Evolutionary conservation across 2,113 vertebrate genomes (phyloP).

Genomic region (Ancistrus triradiatus): DNA sequence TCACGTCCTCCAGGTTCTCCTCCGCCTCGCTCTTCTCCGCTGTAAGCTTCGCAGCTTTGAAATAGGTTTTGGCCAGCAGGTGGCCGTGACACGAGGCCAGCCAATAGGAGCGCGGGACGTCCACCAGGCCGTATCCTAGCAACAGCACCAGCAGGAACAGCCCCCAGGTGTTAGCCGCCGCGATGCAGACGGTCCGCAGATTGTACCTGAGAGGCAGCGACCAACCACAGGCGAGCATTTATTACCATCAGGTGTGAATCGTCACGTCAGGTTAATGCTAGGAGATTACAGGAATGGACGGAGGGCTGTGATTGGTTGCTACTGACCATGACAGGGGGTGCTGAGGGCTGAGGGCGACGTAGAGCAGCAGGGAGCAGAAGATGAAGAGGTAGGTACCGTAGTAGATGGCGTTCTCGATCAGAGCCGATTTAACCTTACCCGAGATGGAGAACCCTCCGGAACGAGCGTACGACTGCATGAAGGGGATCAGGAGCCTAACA

Average conservation of each 20-base stretch:
- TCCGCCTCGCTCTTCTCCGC: constrained; percentile 95
- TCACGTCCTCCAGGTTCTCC: constrained; percentile 93
- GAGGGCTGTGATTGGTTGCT: too few relatives aligned
- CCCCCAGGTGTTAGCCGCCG: constrained; percentile 96
- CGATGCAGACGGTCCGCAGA: constrained; percentile 94
- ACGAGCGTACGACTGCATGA: constrained; percentile 97
- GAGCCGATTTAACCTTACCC: constrained; percentile 92
- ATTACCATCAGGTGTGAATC: too few relatives aligned
- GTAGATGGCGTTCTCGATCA: constrained; percentile 97
- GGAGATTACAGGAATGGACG: too few relatives aligned
- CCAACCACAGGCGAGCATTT: too few relatives aligned
- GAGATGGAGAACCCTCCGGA: constrained; percentile 96
- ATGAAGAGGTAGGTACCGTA: constrained; percentile 95
- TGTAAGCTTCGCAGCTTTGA: constrained; percentile 94
- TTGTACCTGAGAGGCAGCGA: constrained; percentile 72
- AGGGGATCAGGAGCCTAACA: constrained; percentile 89
- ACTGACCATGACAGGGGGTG: too few relatives aligned
- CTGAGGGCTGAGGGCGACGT: too few relatives aligned
- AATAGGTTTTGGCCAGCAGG: constrained; percentile 93
- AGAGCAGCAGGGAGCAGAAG: constrained; percentile 95
- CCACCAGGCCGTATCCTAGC: constrained; percentile 91
- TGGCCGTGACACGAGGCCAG: constrained; percentile 87
- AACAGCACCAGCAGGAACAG: constrained; percentile 92
- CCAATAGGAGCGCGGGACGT: constrained; percentile 94
- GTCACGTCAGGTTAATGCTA: too few relatives aligned